Base-by-base conservation (phyloP, 1,140 invertebrate genomes). In the Ips nitidus region DNA sequence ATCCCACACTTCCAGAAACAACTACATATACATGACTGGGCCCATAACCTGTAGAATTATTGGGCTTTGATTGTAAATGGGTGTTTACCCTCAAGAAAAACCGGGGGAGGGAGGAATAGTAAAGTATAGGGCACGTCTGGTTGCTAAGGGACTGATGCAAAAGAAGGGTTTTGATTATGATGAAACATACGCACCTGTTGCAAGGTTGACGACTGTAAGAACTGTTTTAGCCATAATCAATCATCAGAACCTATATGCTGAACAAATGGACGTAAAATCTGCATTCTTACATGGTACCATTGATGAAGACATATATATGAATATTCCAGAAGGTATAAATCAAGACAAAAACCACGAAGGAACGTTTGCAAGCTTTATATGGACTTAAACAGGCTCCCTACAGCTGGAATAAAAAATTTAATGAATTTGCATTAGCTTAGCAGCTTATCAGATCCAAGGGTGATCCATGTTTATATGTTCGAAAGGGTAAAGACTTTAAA, bases 391-490 rank as follows among this genome's bases (percentile, higher is more conserved):
- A 62, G 40, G 6, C 59, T 22, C 4, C 45, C 7, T 6, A 3
- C 4, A 47, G 59, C 47, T 62, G 59, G 59, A n/a, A 22, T 22
- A 37, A 62, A 47, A 7, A 22, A 8, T 62, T 62, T 62, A 37
- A 62, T 38, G 36, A 6, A 55, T 7, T 55, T 7, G 7, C 36
- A 36, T 6, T 22, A 2, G 2, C 4, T 5, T 2, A 59, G 4
- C 4, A 40, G 37, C 36, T 59, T 59, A 7, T 5, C 7, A 59
- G 1, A 7, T 39, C 36, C 7, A 59, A 36, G 41, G 36, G 4
- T 40, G 57, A 59, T 41, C 57, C 57, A 45, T 61, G 59, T 45
- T 45, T 61, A 61, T 61, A 61, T 61, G 7, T 8, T 47, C n/a
- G 7, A 2, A 40, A 52, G 22, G 4, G 36, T 53, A 45, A 61